phyloP scores from a whole-genome alignment of 2,113 vertebrate species.

The Sylvia atricapilla region DNA sequence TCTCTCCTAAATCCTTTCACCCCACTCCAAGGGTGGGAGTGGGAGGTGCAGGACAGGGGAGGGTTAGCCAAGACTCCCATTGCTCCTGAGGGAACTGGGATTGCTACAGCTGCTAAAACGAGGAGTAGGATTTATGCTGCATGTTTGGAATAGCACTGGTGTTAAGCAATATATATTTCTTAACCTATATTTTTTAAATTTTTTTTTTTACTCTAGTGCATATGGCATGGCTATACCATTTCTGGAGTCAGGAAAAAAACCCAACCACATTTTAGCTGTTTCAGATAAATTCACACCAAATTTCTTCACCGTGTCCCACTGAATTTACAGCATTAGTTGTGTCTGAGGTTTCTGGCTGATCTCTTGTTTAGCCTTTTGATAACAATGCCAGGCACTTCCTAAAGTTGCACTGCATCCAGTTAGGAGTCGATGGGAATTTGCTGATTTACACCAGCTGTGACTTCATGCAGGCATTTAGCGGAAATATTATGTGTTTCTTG shows the following conservation, averaged over 20 bases:
- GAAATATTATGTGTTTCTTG: not conserved
- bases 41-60: not conserved
- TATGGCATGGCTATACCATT: not conserved
- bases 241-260: not conserved
- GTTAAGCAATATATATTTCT: not conserved
- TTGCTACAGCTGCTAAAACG: not conserved
- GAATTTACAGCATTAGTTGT: not conserved
- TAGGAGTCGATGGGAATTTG: not conserved
- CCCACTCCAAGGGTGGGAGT: constrained; percentile 23
- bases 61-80: constrained; percentile 23
- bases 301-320: not conserved
- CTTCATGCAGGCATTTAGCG: not conserved
- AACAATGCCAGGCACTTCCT: constrained; percentile 17
- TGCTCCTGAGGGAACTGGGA: not conserved
- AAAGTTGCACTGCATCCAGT: not conserved
- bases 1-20: constrained; percentile 34
- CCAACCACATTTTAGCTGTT: not conserved
- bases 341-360: not conserved
- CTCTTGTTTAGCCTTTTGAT: not conserved
- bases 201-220: not conserved
- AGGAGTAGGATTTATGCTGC: not conserved
- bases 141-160: constrained; percentile 28
- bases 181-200: not conserved
- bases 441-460: not conserved
- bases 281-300: not conserved